Evolutionary conservation across 1,140 invertebrate genomes (phyloP).

Genomic region (Macrobrachium nipponense): DNA sequence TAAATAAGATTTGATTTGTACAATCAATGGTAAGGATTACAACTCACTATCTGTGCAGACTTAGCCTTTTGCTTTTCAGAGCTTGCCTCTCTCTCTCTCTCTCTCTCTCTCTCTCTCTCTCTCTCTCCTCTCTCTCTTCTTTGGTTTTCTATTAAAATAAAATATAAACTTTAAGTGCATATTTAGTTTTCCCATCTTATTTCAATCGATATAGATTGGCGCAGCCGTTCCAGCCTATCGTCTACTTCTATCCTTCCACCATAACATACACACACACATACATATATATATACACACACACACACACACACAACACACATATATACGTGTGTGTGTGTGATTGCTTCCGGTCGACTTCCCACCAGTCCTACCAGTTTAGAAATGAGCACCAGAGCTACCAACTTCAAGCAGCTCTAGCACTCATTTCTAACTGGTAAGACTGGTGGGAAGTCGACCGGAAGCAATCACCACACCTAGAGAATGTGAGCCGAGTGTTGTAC

Average conservation of each 20-base stretch:
- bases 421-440: neutral
- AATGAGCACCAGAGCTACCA: too few species aligned
- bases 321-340: neutral
- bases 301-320: neutral
- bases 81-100: conserved; percentile 1
- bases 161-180: neutral
- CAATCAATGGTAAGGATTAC: too few species aligned
- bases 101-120: conserved; percentile 9
- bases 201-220: too few species aligned
- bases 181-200: neutral
- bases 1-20: too few species aligned
- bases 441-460: too few species aligned
- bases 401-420: too few species aligned
- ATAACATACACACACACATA: neutral
- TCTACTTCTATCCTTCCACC: neutral
- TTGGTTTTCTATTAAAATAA: neutral
- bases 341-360: too few species aligned
- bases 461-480: too few species aligned
- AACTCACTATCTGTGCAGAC: neutral
- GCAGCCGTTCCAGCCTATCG: too few species aligned
- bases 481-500: too few species aligned
- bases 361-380: too few species aligned
- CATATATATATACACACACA: conserved; percentile 3
- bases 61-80: neutral
- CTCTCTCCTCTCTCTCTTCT: too few species aligned